phyloP scores from a whole-genome alignment of 2,113 vertebrate genomes.

The Caloenas nicobarica region DNA sequence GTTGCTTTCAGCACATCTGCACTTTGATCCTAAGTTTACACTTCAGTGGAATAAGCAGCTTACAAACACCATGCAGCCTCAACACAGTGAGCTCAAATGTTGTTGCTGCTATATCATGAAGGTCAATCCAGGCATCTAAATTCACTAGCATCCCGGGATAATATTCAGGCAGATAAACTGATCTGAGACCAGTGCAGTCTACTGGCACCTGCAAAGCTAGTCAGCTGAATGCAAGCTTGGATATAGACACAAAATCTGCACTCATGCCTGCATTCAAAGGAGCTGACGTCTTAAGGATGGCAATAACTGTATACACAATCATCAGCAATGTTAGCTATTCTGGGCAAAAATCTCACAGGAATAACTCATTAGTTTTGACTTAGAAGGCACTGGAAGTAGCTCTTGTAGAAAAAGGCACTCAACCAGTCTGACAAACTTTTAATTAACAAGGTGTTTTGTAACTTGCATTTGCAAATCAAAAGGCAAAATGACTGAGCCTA shows the following conservation, averaged over 20 bases:
- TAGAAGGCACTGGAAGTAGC: neutral
- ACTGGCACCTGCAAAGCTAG: neutral
- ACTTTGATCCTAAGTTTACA: neutral
- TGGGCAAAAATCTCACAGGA: neutral
- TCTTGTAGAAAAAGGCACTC: neutral
- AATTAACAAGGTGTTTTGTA: neutral
- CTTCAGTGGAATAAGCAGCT: neutral
- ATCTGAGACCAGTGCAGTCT: neutral
- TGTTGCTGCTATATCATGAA: neutral
- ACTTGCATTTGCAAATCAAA: neutral
- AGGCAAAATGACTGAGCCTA: neutral
- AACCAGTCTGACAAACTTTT: neutral
- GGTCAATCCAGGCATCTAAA: neutral
- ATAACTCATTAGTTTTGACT: neutral
- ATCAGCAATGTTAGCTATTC: neutral
- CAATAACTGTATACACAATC: neutral
- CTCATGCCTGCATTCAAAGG: neutral
- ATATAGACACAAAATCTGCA: neutral
- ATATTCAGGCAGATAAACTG: neutral
- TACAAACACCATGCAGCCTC: neutral
- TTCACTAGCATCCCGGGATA: neutral
- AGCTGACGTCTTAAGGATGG: neutral
- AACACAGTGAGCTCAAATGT: neutral
- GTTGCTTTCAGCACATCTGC: neutral
- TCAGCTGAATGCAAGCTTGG: neutral